phyloP scores from a whole-genome alignment of 2,797 vertebrate species.

The Carcharodon carcharias region DNA sequence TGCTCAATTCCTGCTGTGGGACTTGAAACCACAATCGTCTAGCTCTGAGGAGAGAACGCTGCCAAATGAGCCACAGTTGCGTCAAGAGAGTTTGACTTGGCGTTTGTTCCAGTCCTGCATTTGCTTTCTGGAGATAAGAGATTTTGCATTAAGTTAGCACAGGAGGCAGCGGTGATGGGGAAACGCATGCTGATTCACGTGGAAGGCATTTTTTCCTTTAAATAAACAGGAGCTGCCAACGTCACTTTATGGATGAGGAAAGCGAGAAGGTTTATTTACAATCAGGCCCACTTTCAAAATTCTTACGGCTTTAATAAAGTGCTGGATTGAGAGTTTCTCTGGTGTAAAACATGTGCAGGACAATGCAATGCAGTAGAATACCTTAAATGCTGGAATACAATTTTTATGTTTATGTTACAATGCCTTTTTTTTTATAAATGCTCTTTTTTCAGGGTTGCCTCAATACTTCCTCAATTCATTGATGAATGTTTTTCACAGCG shows the following conservation, averaged over 20 bases:
- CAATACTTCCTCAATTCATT: neutral
- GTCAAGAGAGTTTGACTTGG: neutral
- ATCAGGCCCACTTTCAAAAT: neutral
- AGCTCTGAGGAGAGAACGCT: neutral
- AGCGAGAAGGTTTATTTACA: neutral
- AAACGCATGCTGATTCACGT: neutral
- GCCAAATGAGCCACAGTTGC: neutral
- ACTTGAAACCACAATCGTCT: neutral
- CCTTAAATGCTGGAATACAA: neutral
- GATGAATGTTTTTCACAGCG: neutral
- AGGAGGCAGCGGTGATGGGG: neutral
- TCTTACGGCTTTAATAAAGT: neutral
- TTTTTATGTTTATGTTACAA: neutral
- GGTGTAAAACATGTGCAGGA: neutral
- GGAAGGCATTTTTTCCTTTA: neutral
- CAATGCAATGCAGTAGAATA: neutral
- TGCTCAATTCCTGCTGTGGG: neutral
- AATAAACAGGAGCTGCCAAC: neutral
- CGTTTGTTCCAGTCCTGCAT: neutral
- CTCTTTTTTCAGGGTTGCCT: neutral
- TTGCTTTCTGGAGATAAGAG: neutral
- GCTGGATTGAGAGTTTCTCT: neutral
- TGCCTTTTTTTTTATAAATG: neutral
- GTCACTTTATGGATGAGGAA: neutral
- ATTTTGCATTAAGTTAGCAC: neutral